These are phyloP conservation scores for Melopsittacus undulatus DNA, from an alignment of 2,797 vertebrate species.

Conservation along the genomic window DNA sequence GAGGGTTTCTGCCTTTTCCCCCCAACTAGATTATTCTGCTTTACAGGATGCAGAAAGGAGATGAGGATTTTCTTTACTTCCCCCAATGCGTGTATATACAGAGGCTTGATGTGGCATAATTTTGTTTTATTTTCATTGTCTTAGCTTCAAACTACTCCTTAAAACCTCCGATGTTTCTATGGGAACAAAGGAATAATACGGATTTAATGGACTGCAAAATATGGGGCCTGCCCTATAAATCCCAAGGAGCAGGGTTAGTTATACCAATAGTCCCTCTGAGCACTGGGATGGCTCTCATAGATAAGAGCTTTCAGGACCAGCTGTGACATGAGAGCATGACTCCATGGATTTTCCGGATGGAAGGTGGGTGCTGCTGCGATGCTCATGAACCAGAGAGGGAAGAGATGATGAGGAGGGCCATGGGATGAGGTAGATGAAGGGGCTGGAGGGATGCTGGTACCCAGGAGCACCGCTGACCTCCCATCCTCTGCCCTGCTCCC, in stretches of 20 bases:
- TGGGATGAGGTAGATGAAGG: fast-evolving
- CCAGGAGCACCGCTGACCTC: fast-evolving
- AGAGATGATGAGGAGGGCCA: background rate
- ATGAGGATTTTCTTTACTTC: slow-evolving; percentile 5
- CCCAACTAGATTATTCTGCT: background rate
- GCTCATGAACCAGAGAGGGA: fast-evolving
- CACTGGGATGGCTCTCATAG: fast-evolving
- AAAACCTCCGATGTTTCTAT: background rate
- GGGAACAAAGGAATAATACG: background rate
- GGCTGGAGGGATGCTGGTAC: background rate
- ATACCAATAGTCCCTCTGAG: fast-evolving
- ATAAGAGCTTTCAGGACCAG: background rate
- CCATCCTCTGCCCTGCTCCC: background rate
- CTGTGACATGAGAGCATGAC: fast-evolving
- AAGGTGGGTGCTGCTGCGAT: fast-evolving
- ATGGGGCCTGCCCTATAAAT: background rate
- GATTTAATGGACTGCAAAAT: background rate
- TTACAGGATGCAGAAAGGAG: background rate
- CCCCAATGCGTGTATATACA: background rate
- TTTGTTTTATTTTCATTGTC: slow-evolving; percentile 25
- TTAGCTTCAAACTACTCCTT: background rate
- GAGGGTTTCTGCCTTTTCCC: background rate
- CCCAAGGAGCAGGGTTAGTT: background rate
- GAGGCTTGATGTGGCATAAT: background rate
- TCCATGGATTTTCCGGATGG: fast-evolving